These are phyloP conservation scores for Styela clava DNA, from an alignment of 23 tunicate species.

Conservation along the genomic window DNA sequence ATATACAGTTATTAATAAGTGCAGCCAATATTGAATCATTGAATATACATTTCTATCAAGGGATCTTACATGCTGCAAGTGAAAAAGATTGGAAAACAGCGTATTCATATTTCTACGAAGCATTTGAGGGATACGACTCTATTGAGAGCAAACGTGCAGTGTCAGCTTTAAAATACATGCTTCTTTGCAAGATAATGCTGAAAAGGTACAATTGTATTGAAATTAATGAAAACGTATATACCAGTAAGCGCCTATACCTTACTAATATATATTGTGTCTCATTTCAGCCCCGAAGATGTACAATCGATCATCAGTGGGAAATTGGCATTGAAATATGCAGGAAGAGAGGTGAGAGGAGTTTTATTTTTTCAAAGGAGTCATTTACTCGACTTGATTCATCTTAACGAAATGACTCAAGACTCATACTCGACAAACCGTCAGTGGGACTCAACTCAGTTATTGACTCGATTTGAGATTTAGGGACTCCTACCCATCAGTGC, in stretches of 20 bases:
- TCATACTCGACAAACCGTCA: too few species aligned
- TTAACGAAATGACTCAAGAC: neutral
- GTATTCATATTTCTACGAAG: constrained; percentile 97
- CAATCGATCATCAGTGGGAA: constrained; percentile 88
- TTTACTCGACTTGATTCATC: neutral
- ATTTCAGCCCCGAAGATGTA: constrained; percentile 83
- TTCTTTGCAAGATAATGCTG: constrained; percentile 62
- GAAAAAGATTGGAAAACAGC: constrained; percentile 99
- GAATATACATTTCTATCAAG: neutral
- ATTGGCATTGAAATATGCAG: constrained; percentile 89
- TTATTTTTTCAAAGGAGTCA: too few species aligned
- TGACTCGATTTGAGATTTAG: neutral
- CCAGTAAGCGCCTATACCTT: too few species aligned
- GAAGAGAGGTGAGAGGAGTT: constrained; percentile 63
- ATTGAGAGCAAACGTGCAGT: constrained; percentile 94
- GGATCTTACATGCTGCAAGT: constrained; percentile 96
- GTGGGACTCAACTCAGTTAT: too few species aligned
- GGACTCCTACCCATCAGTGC: neutral
- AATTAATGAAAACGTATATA: too few species aligned
- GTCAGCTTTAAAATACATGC: constrained; percentile 87
- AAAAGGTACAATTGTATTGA: constrained; percentile 19
- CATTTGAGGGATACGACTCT: constrained; percentile 98
- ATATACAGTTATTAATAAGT: too few species aligned
- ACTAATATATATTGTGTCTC: too few species aligned
- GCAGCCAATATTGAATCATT: too few species aligned